Evolutionary conservation across 1,140 invertebrate genomes (phyloP), one percentile per base, ranked within the genome.

Genomic region (Tenebrio molitor): DNA sequence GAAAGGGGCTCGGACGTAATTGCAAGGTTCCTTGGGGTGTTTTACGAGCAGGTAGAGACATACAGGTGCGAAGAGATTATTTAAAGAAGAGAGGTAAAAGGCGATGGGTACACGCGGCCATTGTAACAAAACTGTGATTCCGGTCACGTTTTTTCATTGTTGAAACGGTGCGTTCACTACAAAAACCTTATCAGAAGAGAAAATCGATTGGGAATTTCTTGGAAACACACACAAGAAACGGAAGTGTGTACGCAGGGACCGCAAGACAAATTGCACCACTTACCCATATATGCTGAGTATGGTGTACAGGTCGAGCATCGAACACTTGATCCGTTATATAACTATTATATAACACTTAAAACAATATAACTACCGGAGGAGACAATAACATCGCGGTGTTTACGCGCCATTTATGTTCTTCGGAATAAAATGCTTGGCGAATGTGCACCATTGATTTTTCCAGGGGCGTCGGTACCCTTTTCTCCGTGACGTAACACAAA

Each of bases 271-370:
- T 53, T 14, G 21, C 19, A 33, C 50, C 50, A 58, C 50, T 58
- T 58, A 58, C 50, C 50, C 21, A 58, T 58, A 12, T 58, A 58
- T 25, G 10, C 4, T 5, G 10, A 5, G 29, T 33, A 33, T 10
- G 29, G 29, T n/a, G n/a, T n/a, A n/a, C n/a, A n/a, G n/a, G n/a
- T n/a, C n/a, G n/a, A n/a, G n/a, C n/a, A n/a, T n/a, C n/a, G 29
- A 33, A 33, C 29, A 33, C 4, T 4, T 33, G 29, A 33, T 33
- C n/a, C n/a, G n/a, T n/a, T n/a, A n/a, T n/a, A n/a, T n/a, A n/a
- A n/a, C n/a, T n/a, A 50, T 50, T 50, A 50, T 50, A 21, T 50
- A 0, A 50, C 44, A 50, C 15, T 19, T 46, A 46, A 46, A 46
- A 16, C 19, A 46, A 19, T 19, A 17, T 50, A 21, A 21, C 19